Percentiles rank a stretch among this genome's conserved stretches.
Conservation (phyloP, 2,113 vertebrate genomes). For the Triplophysa siluroides region DNA sequence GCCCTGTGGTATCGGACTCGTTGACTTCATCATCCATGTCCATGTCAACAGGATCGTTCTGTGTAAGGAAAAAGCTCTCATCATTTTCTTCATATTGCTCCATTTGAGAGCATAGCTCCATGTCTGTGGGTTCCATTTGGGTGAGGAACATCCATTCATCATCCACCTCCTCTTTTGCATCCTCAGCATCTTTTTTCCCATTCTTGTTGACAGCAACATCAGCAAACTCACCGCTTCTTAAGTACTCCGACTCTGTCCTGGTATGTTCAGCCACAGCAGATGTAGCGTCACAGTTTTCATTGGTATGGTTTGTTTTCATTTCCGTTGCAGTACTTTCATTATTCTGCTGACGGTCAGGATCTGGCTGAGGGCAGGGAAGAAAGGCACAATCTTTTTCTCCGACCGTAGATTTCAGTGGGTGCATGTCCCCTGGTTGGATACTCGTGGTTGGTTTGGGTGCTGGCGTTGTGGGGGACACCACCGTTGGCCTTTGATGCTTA, state of each 20-base stretch:
- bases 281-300: background rate
- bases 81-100: constrained; percentile 48
- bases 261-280: background rate
- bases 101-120: constrained; percentile 59
- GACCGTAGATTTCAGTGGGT: background rate
- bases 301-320: background rate
- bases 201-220: background rate
- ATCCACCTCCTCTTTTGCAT: constrained; percentile 44
- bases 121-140: constrained; percentile 70
- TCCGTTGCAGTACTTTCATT: background rate
- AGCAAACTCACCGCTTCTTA: background rate
- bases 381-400: background rate
- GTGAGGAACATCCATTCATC: constrained; percentile 74
- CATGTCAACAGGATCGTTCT: constrained; percentile 46
- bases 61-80: constrained; percentile 16
- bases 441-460: background rate
- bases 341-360: constrained; percentile 23
- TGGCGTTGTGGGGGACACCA: background rate
- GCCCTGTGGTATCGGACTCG: background rate
- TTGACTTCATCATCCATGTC: constrained; percentile 30
- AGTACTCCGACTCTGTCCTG: background rate
- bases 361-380: constrained; percentile 32
- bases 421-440: background rate
- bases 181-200: background rate
- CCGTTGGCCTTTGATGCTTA: constrained; percentile 18